phyloP scores from a whole-genome alignment of 2,113 vertebrate species.

The Limanda limanda region DNA sequence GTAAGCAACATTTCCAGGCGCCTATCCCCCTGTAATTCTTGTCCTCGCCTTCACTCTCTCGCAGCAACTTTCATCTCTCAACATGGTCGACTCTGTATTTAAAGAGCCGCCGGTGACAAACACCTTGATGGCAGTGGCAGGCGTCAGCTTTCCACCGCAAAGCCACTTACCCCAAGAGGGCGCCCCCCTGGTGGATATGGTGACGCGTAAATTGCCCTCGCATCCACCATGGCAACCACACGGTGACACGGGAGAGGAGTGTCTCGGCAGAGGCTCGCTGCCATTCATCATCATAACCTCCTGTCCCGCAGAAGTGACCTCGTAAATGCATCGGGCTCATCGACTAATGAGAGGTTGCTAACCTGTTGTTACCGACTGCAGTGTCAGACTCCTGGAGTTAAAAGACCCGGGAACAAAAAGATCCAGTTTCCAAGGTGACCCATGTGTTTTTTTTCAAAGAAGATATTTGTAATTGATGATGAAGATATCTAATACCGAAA shows the following conservation, averaged over 20 bases:
- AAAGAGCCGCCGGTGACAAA: conserved; percentile 78
- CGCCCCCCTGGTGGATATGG: conserved; percentile 73
- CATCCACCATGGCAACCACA: conserved; percentile 74
- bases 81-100: conserved; percentile 78
- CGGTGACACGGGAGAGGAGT: conserved; percentile 54
- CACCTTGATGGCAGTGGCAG: conserved; percentile 82
- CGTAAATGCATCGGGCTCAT: conserved; percentile 70
- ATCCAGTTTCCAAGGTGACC: conserved; percentile 52
- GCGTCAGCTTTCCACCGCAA: conserved; percentile 81
- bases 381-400: conserved; percentile 61
- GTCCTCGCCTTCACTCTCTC: conserved; percentile 69
- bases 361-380: conserved; percentile 72
- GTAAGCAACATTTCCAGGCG: conserved; percentile 84
- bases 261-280: conserved; percentile 70
- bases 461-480: conserved; percentile 2
- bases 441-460: conserved; percentile 30
- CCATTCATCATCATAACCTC: conserved; percentile 80
- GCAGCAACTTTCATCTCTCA: conserved; percentile 80
- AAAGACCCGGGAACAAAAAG: neutral
- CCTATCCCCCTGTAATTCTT: conserved; percentile 80
- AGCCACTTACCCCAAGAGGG: conserved; percentile 83
- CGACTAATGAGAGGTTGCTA: conserved; percentile 75
- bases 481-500: neutral
- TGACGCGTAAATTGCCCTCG: conserved; percentile 81
- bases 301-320: conserved; percentile 72